Evolutionary conservation across 35 echinoderm and acorn worm species (phyloP).

Genomic region (Stichopus chloronotus): DNA sequence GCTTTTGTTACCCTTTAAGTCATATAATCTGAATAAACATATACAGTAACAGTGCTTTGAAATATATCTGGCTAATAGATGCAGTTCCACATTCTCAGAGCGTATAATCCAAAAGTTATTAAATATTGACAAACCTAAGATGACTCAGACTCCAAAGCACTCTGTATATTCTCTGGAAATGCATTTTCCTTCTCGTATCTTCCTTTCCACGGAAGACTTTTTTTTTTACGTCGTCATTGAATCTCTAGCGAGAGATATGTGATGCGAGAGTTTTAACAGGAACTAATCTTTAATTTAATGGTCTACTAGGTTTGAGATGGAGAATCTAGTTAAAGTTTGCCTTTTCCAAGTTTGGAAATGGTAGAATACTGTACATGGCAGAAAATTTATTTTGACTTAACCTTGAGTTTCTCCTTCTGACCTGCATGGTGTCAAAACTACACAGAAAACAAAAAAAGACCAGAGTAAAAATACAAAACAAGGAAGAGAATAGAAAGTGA

Average conservation of each 20-base stretch:
- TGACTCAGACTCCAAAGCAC: background rate
- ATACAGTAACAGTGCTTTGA: too few species aligned
- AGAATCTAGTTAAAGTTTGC: background rate
- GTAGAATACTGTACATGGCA: background rate
- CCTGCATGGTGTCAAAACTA: background rate
- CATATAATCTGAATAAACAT: too few species aligned
- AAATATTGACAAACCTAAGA: background rate
- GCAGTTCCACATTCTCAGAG: background rate
- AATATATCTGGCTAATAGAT: too few species aligned
- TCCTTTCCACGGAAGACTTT: too few species aligned
- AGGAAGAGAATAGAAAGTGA: background rate
- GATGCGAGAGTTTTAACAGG: background rate
- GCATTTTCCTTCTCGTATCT: too few species aligned
- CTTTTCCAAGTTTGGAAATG: background rate
- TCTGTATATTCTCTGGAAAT: background rate
- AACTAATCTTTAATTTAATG: slow-evolving; percentile 10
- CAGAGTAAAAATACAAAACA: background rate
- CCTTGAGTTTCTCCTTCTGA: background rate
- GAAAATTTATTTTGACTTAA: background rate
- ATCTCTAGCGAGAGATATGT: too few species aligned
- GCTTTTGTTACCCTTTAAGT: too few species aligned
- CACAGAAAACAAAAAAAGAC: background rate
- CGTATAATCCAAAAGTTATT: background rate
- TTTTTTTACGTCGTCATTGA: too few species aligned
- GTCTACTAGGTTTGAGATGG: background rate